Base-by-base conservation (phyloP, 1,140 invertebrate genomes). In the Hermetia illucens region DNA sequence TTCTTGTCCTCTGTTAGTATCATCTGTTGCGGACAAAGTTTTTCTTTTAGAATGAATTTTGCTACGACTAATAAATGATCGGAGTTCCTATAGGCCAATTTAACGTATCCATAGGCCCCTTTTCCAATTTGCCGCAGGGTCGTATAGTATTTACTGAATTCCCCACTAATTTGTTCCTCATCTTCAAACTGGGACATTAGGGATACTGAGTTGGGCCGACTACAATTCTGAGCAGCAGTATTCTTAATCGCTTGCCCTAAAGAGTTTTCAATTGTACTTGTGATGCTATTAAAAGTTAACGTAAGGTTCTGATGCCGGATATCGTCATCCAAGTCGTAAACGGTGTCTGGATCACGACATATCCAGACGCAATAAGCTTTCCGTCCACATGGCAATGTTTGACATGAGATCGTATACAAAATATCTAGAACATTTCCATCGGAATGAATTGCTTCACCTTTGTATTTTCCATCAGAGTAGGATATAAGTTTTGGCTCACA, bases 21-120 rank as follows among this genome's bases (percentile, higher is more conserved):
- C 78, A 77, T 81, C 50, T 72, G 74, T 44, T 78, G 74, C n/a
- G 69, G 61, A 42, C 76, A 69, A 2, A 83, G 74, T 54, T 81
- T 80, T 39, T 68, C 64, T 47, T 80, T 79, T 24, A 73, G 57
- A 34, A 83, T 79, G 48, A 81, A 82, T 56, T 83, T 83, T 17
- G 79, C 74, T 8, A 83, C 74, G 6, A 78, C 74, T 53, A 80
- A 54, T 31, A 77, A 48, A 0, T 66, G 61, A 54, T 79, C 76
- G 1, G 61, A 58, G 37, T 74, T 72, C 13, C 76, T 58, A 47
- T 68, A 69, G 12, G 74, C 72, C 61, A 79, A 67, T 47, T 77
- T 77, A 0, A 82, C 80, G 50, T 74, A 82, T 0, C 79, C 80
- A 62, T 79, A 83, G 3, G 78, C 78, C 20, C 80, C 80, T 57